phyloP scores from a whole-genome alignment of 2,888 invertebrate genomes.

The Halictus ligatus region DNA sequence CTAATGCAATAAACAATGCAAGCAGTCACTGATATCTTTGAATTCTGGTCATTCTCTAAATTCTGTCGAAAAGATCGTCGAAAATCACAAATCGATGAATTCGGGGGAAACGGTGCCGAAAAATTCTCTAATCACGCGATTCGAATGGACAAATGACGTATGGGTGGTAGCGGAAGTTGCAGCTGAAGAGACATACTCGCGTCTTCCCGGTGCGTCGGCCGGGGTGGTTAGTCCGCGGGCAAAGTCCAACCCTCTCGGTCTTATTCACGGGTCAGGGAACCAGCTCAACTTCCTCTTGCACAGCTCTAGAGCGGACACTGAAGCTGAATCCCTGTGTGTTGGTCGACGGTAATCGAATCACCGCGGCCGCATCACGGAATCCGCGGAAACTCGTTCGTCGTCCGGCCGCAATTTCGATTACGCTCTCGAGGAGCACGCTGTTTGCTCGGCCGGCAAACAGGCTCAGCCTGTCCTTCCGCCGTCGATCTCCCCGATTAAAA shows the following conservation, averaged over 20 bases:
- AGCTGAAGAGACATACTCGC: conserved; percentile 76
- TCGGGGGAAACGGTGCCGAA: background rate
- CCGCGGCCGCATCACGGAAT: conserved; percentile 51
- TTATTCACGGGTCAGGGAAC: conserved; percentile 59
- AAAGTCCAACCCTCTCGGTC: conserved; percentile 65
- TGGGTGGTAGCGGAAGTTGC: conserved; percentile 65
- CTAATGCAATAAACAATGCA: no score
- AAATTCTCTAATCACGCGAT: conserved; percentile 7
- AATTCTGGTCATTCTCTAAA: no score
- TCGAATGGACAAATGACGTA: background rate
- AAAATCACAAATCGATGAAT: background rate
- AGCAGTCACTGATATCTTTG: background rate
- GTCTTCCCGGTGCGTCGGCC: conserved; percentile 71
- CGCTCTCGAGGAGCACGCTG: conserved; percentile 22
- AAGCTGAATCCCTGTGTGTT: conserved; percentile 57
- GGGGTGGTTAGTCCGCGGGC: conserved; percentile 69
- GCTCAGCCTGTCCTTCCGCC: conserved; percentile 14
- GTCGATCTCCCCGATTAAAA: conserved; percentile 17
- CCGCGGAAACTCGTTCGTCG: conserved; percentile 56
- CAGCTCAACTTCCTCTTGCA: conserved; percentile 16
- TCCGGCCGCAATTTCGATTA: conserved; percentile 51
- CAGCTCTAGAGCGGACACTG: conserved; percentile 26
- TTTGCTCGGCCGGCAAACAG: conserved; percentile 20
- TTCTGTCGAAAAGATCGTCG: background rate
- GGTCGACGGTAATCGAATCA: conserved; percentile 53